Evolutionary conservation across 2,797 vertebrate genomes (phyloP), one percentile per base, ranked within the genome.

Genomic region (Sebastes variabilis): DNA sequence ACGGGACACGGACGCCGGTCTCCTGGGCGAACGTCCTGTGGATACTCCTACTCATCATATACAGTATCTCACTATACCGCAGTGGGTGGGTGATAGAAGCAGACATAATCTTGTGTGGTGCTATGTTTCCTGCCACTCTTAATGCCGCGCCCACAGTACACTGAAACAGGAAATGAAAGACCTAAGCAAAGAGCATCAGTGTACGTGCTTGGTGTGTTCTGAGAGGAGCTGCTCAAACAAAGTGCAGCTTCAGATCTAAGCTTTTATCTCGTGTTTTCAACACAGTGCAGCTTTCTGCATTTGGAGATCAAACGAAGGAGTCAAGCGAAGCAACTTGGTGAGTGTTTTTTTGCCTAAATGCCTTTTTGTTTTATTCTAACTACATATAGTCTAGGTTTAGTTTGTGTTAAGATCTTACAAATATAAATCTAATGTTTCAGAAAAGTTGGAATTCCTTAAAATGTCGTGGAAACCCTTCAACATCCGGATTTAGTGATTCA

Each of bases 121-220:
- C 58, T 54, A 6, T 34, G 22, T 77, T 89, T 89, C 85, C 85
- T 83, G 65, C 3, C 22, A 11, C 6, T 1, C 5, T 38, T 4
- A 14, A 18, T 2, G 18, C 4, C 25, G 52, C 64, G 75, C 60
- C 66, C 75, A 62, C 72, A 75, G 22, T 1, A 30, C 25, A 49
- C 8, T 2, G 24, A 81, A 70, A 91, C 84, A 89, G 90, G 83
- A 90, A 91, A 85, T 67, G 6, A 59, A 49, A 49, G 1, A 3
- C 1, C 5, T 24, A 6, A 83, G 52, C 54, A 78, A 58, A 79
- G 54, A 78, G 67, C 22, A 75, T 74, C 36, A 12, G 52, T 24
- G 2, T 49, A 16, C 24, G 8, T 4, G 24, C 52, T 10, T 58
- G 24, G 13, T 30, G 46, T 10, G 6, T 4, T 67, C 34, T n/a